Evolutionary conservation across 2,113 vertebrate genomes (phyloP).

Genomic region (Ameiurus melas): DNA sequence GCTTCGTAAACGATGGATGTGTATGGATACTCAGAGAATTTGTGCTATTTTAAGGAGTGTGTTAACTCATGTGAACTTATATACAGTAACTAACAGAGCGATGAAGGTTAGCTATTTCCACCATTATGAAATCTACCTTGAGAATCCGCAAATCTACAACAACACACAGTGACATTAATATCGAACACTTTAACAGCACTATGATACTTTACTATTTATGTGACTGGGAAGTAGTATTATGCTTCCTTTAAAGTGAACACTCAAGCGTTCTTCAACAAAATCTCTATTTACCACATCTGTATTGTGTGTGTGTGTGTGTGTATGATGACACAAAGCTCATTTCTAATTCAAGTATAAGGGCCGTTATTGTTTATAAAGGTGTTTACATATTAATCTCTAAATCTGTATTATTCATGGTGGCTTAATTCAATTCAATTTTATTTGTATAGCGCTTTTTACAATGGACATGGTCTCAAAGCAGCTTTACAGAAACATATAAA

Average conservation of each 20-base stretch:
- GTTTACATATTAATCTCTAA: neutral
- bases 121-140: constrained; percentile 1
- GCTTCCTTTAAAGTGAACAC: neutral
- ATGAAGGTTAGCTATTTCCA: neutral
- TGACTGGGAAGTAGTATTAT: neutral
- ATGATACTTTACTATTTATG: neutral
- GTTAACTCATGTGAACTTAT: neutral
- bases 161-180: neutral
- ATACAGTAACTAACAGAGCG: neutral
- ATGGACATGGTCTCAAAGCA: too few species aligned
- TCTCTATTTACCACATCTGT: neutral
- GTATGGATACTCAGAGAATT: neutral
- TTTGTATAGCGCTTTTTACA: too few species aligned
- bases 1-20: neutral
- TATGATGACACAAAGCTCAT: neutral
- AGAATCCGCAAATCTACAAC: neutral
- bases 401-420: neutral
- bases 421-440: too few species aligned
- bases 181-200: neutral
- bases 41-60: neutral
- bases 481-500: too few species aligned
- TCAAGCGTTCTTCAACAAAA: neutral
- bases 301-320: neutral
- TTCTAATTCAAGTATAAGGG: neutral
- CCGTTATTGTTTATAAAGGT: neutral